Base-by-base conservation (phyloP, 1,140 invertebrate species). In the Melipona quadrifasciata region DNA sequence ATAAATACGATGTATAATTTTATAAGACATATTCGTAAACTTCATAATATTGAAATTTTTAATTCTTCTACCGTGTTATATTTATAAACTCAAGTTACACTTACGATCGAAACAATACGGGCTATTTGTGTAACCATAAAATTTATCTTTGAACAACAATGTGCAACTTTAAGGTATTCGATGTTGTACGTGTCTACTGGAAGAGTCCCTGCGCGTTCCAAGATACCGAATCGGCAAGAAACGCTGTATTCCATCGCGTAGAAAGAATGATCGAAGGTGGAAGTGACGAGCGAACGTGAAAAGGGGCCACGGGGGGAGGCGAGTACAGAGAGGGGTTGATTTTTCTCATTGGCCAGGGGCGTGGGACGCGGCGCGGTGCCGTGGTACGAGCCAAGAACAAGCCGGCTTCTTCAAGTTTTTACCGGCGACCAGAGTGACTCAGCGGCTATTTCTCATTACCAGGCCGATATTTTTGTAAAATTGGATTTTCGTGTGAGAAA, bases 371-470 rank as follows among this genome's bases (percentile, higher is more conserved):
- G 80, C 21, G 39, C 70, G 67, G 67, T 75, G 79, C 71, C 67
- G 68, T 81, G 87, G 39, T 85, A 82, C 82, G 72, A 87, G 79
- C 82, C 72, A 85, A 70, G 88, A 83, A 86, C 82, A 70, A 87
- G 88, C 79, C 86, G 87, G 79, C 89, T 86, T 86, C 89, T 89
- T 89, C 87, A 84, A 87, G 82, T 90, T 91, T 91, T 91, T 91
- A 91, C 83, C 85, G 83, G 51, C 75, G 61, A 80, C 80, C 87
- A 34, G 51, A 68, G 55, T 91, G 90, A 91, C 87, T 91, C 90
- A 91, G 90, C 90, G 85, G 82, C 90, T 91, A 91, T 91, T 91
- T 91, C 90, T 91, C 90, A 91, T 91, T 91, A 91, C 90, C 89
- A 68, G 90, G 68, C 64, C 86, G 89, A 91, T 91, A 91, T 91